phyloP scores from a whole-genome alignment of 2,797 vertebrate species.

The Sciaenops ocellatus region DNA sequence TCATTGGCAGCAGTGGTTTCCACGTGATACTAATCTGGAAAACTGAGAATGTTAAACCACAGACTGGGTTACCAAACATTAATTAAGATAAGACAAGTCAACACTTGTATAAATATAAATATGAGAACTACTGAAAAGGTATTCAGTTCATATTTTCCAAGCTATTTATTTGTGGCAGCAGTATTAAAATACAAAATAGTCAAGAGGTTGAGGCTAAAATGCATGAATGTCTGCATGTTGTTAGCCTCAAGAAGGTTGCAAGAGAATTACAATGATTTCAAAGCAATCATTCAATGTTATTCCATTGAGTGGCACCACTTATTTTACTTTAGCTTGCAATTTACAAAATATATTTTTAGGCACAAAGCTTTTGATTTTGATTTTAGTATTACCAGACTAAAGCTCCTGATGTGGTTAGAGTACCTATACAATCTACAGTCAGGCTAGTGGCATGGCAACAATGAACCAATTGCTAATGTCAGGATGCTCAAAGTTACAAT shows the following conservation, averaged over 20 bases:
- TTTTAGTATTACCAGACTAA: too few species aligned
- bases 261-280: neutral
- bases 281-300: neutral
- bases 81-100: neutral
- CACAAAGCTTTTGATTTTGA: too few species aligned
- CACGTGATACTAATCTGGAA: conserved; percentile 25
- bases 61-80: neutral
- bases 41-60: conserved; percentile 10
- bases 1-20: conserved; percentile 48
- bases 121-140: neutral
- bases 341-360: neutral
- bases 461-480: too few species aligned
- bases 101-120: too few species aligned
- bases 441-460: too few species aligned
- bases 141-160: neutral
- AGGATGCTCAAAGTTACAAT: too few species aligned
- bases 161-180: neutral
- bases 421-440: too few species aligned
- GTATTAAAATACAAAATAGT: neutral
- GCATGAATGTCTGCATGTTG: neutral
- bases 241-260: neutral
- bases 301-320: neutral
- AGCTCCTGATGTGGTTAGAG: too few species aligned
- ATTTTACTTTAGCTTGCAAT: neutral
- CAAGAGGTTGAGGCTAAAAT: too few species aligned